Evolutionary conservation across 2,888 invertebrate genomes (phyloP).

Genomic region (Lutraria lutraria): DNA sequence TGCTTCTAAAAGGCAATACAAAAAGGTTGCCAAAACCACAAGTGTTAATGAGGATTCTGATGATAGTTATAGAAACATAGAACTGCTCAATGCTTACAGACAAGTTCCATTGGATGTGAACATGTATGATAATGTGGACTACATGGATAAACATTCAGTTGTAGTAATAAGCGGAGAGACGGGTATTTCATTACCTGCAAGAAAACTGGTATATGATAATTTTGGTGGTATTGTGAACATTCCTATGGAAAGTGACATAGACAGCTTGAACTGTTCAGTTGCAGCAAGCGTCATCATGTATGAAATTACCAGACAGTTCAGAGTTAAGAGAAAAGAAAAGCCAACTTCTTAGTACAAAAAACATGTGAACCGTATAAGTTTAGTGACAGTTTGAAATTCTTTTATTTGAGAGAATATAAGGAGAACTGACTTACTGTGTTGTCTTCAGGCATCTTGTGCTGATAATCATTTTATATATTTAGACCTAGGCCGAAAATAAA

Average conservation of each 20-base stretch:
- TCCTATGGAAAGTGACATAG: constrained; percentile 92
- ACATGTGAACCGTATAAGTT: too few relatives aligned
- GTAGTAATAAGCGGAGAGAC: constrained; percentile 96
- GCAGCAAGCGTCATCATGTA: constrained; percentile 94
- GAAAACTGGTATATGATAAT: constrained; percentile 88
- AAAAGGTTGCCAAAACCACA: neutral
- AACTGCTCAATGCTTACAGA: constrained; percentile 55
- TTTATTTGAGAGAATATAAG: too few relatives aligned
- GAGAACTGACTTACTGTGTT: too few relatives aligned
- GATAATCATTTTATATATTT: too few relatives aligned
- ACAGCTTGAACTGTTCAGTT: constrained; percentile 95
- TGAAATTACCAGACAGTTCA: constrained; percentile 89
- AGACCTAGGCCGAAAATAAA: too few relatives aligned
- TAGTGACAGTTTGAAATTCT: too few relatives aligned
- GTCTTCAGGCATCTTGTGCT: too few relatives aligned
- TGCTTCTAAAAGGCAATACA: neutral
- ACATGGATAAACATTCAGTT: constrained; percentile 86
- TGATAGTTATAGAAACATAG: constrained; percentile 1
- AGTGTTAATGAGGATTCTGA: constrained; percentile 57
- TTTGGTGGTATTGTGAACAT: constrained; percentile 92
- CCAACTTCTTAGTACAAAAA: neutral
- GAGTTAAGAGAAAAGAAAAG: neutral
- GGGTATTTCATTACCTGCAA: constrained; percentile 93
- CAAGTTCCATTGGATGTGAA: constrained; percentile 69
- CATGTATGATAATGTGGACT: constrained; percentile 71